phyloP scores from a whole-genome alignment of 2,888 invertebrate species.

The Andricus quercusramuli region DNA sequence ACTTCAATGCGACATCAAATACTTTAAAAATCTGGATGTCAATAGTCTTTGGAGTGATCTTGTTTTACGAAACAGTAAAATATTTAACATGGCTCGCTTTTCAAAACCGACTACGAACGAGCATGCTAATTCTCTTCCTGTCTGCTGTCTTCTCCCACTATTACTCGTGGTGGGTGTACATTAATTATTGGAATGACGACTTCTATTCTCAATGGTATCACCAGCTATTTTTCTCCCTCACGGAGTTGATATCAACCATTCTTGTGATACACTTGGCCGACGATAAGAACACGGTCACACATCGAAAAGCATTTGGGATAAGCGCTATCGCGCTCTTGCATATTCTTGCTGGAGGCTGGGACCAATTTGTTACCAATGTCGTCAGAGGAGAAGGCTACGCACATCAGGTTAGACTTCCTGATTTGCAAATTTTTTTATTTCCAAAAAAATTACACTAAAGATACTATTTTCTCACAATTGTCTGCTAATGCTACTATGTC shows the following conservation, averaged over 20 bases:
- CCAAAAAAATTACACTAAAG: too few species aligned
- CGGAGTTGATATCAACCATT: constrained; percentile 83
- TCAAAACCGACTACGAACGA: constrained; percentile 80
- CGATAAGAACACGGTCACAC: constrained; percentile 79
- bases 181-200: constrained; percentile 87
- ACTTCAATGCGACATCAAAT: constrained; percentile 85
- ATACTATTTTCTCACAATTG: too few species aligned
- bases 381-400: constrained; percentile 83
- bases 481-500: too few species aligned
- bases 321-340: constrained; percentile 83
- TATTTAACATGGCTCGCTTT: constrained; percentile 80
- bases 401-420: constrained; percentile 80
- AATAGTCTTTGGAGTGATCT: constrained; percentile 81
- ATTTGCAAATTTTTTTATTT: not conserved
- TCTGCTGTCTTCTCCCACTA: constrained; percentile 85
- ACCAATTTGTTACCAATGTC: constrained; percentile 84
- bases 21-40: constrained; percentile 85
- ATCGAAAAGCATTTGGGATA: constrained; percentile 81
- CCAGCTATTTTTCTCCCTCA: constrained; percentile 82
- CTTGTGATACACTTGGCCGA: constrained; percentile 82
- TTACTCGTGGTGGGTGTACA: constrained; percentile 86
- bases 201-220: constrained; percentile 86
- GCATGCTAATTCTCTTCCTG: constrained; percentile 83
- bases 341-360: constrained; percentile 83
- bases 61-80: constrained; percentile 83